Conservation (phyloP, 2,888 invertebrate species). For the Eupithecia tripunctaria region DNA sequence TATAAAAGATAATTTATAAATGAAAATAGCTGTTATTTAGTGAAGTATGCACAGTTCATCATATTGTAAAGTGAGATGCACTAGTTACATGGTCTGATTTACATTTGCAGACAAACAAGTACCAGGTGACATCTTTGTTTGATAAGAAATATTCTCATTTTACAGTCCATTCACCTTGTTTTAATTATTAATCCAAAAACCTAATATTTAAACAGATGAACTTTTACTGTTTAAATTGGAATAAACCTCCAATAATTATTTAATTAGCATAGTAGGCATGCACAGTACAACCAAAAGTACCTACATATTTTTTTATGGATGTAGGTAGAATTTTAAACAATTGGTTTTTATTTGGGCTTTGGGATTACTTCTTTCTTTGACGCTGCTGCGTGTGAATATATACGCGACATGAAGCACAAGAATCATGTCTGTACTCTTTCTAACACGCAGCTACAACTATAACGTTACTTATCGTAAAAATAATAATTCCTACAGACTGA, state of each 20-base stretch:
- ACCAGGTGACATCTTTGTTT: constrained; percentile 21
- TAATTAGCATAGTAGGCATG: background rate
- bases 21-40: background rate
- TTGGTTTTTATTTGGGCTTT: background rate
- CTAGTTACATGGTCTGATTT: background rate
- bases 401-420: constrained; percentile 22
- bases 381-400: constrained; percentile 12
- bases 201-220: background rate
- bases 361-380: background rate
- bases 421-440: constrained; percentile 29
- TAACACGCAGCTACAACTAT: constrained; percentile 26
- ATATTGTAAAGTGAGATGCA: background rate
- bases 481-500: background rate
- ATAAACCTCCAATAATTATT: background rate
- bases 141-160: constrained; percentile 36
- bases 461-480: no score
- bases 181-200: background rate
- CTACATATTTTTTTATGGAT: constrained; percentile 10
- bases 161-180: constrained; percentile 35
- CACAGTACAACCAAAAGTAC: background rate
- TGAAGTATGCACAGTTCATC: background rate
- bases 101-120: constrained; percentile 5
- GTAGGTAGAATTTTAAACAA: constrained; percentile 2
- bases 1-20: no score
- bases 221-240: background rate